These are phyloP conservation scores for Oscheius sp. DNA, from an alignment of 2,888 invertebrate genomes.

Conservation along the genomic window DNA sequence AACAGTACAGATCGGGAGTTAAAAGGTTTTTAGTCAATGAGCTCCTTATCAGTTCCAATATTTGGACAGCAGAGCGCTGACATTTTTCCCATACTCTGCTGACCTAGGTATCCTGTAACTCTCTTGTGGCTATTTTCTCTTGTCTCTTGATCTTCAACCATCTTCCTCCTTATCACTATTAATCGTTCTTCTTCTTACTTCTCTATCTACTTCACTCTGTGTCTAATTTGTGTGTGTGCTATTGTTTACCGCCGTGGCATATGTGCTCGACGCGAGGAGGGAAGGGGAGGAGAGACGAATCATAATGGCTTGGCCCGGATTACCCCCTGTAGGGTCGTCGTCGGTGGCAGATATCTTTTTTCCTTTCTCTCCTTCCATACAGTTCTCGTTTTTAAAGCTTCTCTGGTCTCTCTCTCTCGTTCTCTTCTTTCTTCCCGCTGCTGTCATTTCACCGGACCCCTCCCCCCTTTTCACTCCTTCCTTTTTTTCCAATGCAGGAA, in stretches of 20 bases:
- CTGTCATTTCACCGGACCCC: conserved; percentile 28
- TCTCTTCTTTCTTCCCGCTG: conserved; percentile 28
- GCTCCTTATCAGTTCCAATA: too few relatives aligned
- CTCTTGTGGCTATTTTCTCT: too few relatives aligned
- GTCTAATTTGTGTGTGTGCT: conserved; percentile 2
- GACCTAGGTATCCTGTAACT: too few relatives aligned
- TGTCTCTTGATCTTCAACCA: too few relatives aligned
- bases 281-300: neutral
- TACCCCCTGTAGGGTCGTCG: neutral
- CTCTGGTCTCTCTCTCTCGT: conserved; percentile 15
- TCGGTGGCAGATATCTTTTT: neutral
- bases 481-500: conserved; percentile 27
- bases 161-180: too few relatives aligned
- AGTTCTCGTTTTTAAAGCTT: neutral
- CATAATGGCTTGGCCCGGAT: neutral
- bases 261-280: too few relatives aligned
- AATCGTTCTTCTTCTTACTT: too few relatives aligned
- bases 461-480: conserved; percentile 30
- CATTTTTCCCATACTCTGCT: too few relatives aligned
- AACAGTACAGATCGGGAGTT: too few relatives aligned
- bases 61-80: too few relatives aligned
- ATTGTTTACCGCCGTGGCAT: neutral
- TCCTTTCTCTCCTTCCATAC: neutral
- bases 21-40: too few relatives aligned
- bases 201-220: too few relatives aligned